These are phyloP conservation scores for Branchinecta lindahli DNA, from an alignment of 1,140 invertebrate genomes.

Conservation along the genomic window DNA sequence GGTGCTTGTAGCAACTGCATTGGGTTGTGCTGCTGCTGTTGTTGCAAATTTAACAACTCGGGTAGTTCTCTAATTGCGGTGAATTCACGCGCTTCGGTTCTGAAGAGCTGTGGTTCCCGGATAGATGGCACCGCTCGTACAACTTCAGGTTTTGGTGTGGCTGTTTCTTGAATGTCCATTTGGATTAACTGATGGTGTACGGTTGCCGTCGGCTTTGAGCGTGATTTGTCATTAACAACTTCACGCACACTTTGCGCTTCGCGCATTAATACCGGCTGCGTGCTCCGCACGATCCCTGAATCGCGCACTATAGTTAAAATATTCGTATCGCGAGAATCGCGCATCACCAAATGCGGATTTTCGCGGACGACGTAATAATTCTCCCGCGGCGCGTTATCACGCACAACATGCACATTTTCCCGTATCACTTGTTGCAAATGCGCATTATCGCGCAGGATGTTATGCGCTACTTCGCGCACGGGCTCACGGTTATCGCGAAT, in stretches of 20 bases:
- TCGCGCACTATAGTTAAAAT: not conserved
- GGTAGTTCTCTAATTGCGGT: not conserved
- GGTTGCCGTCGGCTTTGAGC: no score
- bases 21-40: not conserved
- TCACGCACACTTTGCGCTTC: no score
- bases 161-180: not conserved
- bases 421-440: conserved; percentile 7
- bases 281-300: not conserved
- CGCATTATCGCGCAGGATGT: not conserved
- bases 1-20: not conserved
- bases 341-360: not conserved
- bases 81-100: not conserved
- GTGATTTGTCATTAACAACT: no score
- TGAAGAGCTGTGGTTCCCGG: not conserved
- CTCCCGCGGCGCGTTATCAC: not conserved
- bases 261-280: not conserved
- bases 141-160: not conserved
- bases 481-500: not conserved
- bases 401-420: not conserved
- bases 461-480: not conserved
- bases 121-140: not conserved
- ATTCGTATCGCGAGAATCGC: not conserved
- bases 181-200: no score
- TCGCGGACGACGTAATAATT: not conserved
- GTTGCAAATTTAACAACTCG: not conserved